Conservation (phyloP, 2,113 vertebrate species). For the Hypomesus transpacificus region DNA sequence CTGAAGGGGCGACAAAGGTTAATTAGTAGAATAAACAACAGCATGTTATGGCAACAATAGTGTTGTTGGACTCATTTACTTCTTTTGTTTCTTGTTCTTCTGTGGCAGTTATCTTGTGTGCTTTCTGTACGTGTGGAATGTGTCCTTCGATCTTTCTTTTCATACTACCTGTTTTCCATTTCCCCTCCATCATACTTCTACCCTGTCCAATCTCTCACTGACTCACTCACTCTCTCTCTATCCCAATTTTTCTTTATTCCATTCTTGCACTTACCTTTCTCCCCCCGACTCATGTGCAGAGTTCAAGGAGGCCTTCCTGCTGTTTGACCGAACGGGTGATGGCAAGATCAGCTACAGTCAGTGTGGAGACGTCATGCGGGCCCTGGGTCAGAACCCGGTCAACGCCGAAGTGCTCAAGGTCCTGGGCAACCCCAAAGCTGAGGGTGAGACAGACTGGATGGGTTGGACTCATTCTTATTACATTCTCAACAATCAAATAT, state of each 20-base stretch:
- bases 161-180: too few relatives aligned
- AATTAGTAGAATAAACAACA: too few relatives aligned
- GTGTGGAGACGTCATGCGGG: conserved; percentile 91
- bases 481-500: neutral
- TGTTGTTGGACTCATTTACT: too few relatives aligned
- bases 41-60: too few relatives aligned
- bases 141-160: too few relatives aligned
- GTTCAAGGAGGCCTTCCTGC: conserved; percentile 93
- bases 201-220: too few relatives aligned
- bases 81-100: too few relatives aligned
- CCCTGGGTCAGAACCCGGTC: conserved; percentile 92
- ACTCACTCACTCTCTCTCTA: neutral
- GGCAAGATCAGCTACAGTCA: conserved; percentile 88
- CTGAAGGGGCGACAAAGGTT: neutral
- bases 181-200: too few relatives aligned
- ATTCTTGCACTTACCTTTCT: neutral
- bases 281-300: conserved; percentile 65
- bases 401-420: conserved; percentile 95
- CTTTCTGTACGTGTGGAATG: too few relatives aligned
- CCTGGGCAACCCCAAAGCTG: conserved; percentile 90
- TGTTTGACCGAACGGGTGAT: conserved; percentile 90
- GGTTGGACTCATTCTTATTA: neutral
- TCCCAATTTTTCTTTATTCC: neutral
- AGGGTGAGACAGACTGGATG: conserved; percentile 72
- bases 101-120: too few relatives aligned